Conservation (phyloP, 2,888 invertebrate genomes). For the Ptychoptera contaminata region DNA sequence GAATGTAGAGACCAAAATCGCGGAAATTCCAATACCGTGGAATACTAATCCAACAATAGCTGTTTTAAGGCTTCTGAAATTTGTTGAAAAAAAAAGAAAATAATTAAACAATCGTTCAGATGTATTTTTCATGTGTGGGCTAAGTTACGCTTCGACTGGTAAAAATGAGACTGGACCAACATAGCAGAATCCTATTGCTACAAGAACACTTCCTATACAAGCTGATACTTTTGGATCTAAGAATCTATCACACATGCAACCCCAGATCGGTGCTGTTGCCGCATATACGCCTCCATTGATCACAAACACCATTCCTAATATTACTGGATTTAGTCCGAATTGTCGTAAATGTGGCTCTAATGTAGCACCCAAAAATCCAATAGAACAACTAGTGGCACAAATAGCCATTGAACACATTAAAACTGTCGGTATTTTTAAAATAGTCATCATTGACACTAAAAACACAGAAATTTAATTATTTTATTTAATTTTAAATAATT, state of each 20-base stretch:
- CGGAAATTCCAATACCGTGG: conserved; percentile 71
- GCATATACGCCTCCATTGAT: conserved; percentile 73
- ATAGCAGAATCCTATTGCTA: conserved; percentile 46
- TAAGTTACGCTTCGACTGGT: conserved; percentile 40
- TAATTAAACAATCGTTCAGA: conserved; percentile 3
- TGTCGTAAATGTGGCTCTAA: conserved; percentile 68
- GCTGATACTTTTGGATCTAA: conserved; percentile 52
- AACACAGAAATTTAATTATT: not conserved
- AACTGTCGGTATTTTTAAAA: conserved; percentile 59
- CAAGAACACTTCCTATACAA: conserved; percentile 45
- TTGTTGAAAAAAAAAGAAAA: conserved; percentile 2
- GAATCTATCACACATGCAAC: conserved; percentile 61
- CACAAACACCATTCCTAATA: conserved; percentile 58
- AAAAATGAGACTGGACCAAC: conserved; percentile 66
- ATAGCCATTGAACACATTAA: conserved; percentile 53
- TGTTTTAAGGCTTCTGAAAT: conserved; percentile 47
- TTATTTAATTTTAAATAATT: not conserved
- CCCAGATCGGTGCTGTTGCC: conserved; percentile 61
- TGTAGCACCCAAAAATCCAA: conserved; percentile 78
- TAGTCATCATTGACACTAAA: conserved; percentile 46
- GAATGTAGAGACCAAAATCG: conserved; percentile 73
- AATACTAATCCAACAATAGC: conserved; percentile 54
- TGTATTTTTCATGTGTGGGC: not conserved
- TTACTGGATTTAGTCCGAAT: conserved; percentile 12
- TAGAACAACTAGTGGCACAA: conserved; percentile 62